Evolutionary conservation across 53 echinoderm and acorn worm species (phyloP).

Genomic region (Hippasteria phrygiana): DNA sequence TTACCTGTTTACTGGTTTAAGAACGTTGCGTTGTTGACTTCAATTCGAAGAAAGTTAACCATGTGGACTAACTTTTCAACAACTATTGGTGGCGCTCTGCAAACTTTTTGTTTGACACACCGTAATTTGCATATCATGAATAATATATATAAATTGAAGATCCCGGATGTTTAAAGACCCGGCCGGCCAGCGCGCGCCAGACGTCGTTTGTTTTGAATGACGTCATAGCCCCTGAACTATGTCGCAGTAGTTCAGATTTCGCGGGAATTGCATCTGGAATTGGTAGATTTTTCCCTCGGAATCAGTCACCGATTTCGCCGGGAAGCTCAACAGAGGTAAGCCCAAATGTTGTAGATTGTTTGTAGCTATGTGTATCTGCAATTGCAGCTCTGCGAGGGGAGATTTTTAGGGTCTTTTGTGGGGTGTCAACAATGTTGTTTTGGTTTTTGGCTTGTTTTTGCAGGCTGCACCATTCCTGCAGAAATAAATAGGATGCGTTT

Average conservation of each 20-base stretch:
- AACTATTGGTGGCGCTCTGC: constrained; percentile 61
- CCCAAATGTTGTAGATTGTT: constrained; percentile 3
- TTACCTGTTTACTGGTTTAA: not conserved
- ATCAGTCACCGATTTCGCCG: not conserved
- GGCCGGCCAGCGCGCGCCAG: not conserved
- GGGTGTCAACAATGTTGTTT: constrained; percentile 44
- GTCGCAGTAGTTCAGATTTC: constrained; percentile 52
- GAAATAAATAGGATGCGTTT: too few species aligned
- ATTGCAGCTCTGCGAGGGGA: not conserved
- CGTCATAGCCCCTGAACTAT: constrained; percentile 71
- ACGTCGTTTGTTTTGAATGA: constrained; percentile 89
- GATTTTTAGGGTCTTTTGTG: not conserved
- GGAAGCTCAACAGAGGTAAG: constrained; percentile 26
- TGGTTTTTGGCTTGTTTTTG: not conserved
- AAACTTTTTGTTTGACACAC: constrained; percentile 19
- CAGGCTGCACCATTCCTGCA: too few species aligned
- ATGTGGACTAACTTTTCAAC: constrained; percentile 47
- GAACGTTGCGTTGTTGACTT: not conserved
- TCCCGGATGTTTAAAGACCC: constrained; percentile 56
- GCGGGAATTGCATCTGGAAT: constrained; percentile 14
- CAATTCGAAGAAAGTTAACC: not conserved
- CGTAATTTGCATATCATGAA: constrained; percentile 49
- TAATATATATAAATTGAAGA: constrained; percentile 19
- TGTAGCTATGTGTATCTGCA: not conserved
- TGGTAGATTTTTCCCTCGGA: constrained; percentile 15